These are phyloP conservation scores for Papilio polytes DNA, from an alignment of 1,140 invertebrate species.

Conservation along the genomic window DNA sequence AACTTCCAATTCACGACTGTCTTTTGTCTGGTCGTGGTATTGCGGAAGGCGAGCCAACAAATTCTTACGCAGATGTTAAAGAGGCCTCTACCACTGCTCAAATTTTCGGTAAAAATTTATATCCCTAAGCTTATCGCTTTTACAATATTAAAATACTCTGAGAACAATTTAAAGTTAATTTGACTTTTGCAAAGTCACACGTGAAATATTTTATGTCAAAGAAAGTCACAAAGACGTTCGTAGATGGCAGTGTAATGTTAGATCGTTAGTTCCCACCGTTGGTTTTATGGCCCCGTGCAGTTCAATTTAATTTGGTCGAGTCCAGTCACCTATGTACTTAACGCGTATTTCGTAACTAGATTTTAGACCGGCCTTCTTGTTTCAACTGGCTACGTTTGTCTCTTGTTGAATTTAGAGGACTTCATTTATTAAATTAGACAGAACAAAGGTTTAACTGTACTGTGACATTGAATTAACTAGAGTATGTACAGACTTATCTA, in stretches of 20 bases:
- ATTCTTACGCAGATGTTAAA: no score
- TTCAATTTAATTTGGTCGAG: slow-evolving; percentile 61
- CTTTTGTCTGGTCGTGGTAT: no score
- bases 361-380: slow-evolving; percentile 49
- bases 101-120: background rate
- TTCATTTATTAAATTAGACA: slow-evolving; percentile 40
- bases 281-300: slow-evolving; percentile 46
- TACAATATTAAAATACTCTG: background rate
- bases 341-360: slow-evolving; percentile 65
- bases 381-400: slow-evolving; percentile 43
- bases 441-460: slow-evolving; percentile 31
- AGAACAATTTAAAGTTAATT: background rate
- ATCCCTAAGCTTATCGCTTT: background rate
- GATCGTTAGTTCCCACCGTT: slow-evolving; percentile 33
- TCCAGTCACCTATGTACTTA: slow-evolving; percentile 58
- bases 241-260: background rate
- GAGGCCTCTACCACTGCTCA: no score
- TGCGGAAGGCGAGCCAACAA: no score
- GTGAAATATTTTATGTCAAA: background rate
- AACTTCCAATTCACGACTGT: no score
- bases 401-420: slow-evolving; percentile 38
- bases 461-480: background rate
- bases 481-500: background rate
- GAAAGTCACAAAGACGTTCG: background rate
- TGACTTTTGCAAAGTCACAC: background rate